A percentile compares a stretch with the other conserved stretches of the same genome.
These are phyloP conservation scores for pig (Sus scrofa) DNA, from an alignment of 2,113 vertebrate genomes.

Conservation along the genomic window T2T-Sscrofa CM000830.6:8128501-8129000, in stretches of 20 bases:
- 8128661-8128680: neutral
- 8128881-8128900: no score
- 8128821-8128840: rapidly evolving
- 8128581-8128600: rapidly evolving
- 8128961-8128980: no score
- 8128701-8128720: rapidly evolving
- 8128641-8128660: neutral
- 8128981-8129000: no score
- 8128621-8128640: neutral
- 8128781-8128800: neutral
- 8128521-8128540: neutral
- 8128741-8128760: no score
- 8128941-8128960: no score
- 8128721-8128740: rapidly evolving
- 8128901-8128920: no score
- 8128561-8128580: rapidly evolving
- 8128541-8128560: rapidly evolving
- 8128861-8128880: neutral
- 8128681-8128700: neutral
- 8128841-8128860: neutral
- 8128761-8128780: neutral
- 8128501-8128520: neutral
- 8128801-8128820: neutral
- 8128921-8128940: neutral
- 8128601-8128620: no score